Conservation (phyloP, 2,113 vertebrate species). For the Actinemys pallida region DNA sequence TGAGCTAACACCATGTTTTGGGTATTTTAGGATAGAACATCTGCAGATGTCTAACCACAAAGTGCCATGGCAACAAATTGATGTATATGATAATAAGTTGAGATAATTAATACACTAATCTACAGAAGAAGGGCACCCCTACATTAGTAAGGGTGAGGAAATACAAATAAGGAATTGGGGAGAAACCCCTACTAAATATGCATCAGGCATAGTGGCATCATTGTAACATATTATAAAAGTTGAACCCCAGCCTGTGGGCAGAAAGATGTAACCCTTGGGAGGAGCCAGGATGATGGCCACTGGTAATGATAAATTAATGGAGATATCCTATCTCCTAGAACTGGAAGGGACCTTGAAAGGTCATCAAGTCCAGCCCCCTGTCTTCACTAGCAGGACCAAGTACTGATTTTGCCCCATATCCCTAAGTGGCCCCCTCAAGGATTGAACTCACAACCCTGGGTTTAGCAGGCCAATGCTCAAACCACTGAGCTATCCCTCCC, state of each 20-base stretch:
- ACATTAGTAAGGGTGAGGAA: neutral
- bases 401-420: too few species aligned
- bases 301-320: neutral
- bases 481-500: too few species aligned
- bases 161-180: neutral
- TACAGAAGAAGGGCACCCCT: neutral
- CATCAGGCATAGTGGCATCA: neutral
- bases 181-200: neutral
- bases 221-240: neutral
- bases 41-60: neutral
- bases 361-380: too few species aligned
- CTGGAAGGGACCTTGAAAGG: too few species aligned
- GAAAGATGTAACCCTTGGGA: neutral
- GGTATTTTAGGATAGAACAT: neutral
- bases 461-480: too few species aligned
- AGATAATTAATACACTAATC: too few species aligned
- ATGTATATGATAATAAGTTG: too few species aligned
- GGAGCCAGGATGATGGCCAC: neutral
- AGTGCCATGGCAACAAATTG: neutral
- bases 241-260: neutral
- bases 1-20: neutral
- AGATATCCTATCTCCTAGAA: too few species aligned
- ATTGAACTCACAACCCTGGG: too few species aligned
- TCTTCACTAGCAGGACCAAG: too few species aligned
- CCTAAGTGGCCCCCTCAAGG: too few species aligned